phyloP scores from a whole-genome alignment of 2,113 vertebrate species.

The Callithrix jacchus region DNA sequence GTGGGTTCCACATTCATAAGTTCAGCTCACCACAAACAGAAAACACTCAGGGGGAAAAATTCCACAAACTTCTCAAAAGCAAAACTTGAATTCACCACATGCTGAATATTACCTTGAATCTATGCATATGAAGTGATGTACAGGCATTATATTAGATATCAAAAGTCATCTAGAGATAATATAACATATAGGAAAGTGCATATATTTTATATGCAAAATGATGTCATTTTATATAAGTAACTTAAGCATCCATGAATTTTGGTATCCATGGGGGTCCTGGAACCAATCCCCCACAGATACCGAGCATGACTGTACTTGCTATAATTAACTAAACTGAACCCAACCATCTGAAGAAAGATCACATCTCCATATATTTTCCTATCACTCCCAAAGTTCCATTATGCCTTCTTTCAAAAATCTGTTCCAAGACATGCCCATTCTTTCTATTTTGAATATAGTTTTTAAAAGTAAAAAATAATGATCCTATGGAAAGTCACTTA shows the following conservation, averaged over 20 bases:
- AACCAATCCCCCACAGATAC: not conserved
- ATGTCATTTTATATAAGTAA: not conserved
- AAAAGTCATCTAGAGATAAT: not conserved
- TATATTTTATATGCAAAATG: not conserved
- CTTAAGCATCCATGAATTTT: not conserved
- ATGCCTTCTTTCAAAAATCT: not conserved
- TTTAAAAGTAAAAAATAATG: not conserved
- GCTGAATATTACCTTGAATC: not conserved
- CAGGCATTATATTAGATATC: not conserved
- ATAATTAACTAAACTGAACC: slow-evolving; percentile 31
- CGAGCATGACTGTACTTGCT: not conserved
- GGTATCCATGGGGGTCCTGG: not conserved
- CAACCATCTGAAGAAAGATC: not conserved
- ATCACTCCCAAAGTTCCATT: not conserved
- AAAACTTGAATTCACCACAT: not conserved
- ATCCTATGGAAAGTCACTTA: not conserved
- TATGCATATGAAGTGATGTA: not conserved
- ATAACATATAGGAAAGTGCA: not conserved
- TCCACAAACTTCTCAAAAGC: not conserved
- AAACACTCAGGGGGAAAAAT: not conserved
- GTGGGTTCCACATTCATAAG: not conserved
- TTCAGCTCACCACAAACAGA: not conserved
- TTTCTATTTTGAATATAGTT: not conserved
- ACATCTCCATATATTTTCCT: not conserved
- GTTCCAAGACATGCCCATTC: not conserved